Evolutionary conservation across 2,797 vertebrate genomes (phyloP), one percentile per base, ranked within the genome.

Genomic region (Megaceryle alcyon): DNA sequence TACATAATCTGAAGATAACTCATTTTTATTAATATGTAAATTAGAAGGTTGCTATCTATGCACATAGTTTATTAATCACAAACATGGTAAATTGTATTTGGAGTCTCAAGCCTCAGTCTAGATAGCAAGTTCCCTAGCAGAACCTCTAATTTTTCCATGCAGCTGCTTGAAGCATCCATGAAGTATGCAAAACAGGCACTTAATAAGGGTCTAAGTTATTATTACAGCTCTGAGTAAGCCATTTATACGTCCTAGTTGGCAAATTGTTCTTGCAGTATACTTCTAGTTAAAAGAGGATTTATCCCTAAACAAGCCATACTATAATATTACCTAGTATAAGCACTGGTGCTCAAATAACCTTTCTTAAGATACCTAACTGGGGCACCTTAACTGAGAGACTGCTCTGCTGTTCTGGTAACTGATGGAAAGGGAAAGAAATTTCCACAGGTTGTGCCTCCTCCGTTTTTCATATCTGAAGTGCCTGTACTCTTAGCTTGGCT

Each of bases 171-270:
- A 96, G 75, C 28, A 65, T 18, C n/a, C 35, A 78, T 44, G 64
- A 88, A 88, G 68, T 72, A 73, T 68, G 37, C 33, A 90, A 73
- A 96, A 35, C 18, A 91, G 71, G 54, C 26, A 72, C 46, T 92
- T 93, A 69, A 91, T 88, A 95, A 93, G 64, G 56, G 60, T 54
- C 60, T 91, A 65, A 78, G 76, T 66, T 48, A 72, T 93, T 93
- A 79, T 69, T 90, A 81, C 66, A 87, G 70, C 65, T 81, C 61
- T 43, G 51, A 86, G 57, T 41, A 80, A 26, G 83, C 25, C 66
- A 81, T 93, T 96, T 92, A 83, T 93, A 65, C 35, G 71, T 88
- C 93, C 79, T 91, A 49, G 59, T 26, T 86, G 87, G 80, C 75
- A 94, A 77, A 91, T 35, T 70, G 28, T 84, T 89, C 70, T 85